Evolutionary conservation across 2,888 invertebrate genomes (phyloP), one percentile per base, ranked within the genome.

Genomic region (Baccha elongata): DNA sequence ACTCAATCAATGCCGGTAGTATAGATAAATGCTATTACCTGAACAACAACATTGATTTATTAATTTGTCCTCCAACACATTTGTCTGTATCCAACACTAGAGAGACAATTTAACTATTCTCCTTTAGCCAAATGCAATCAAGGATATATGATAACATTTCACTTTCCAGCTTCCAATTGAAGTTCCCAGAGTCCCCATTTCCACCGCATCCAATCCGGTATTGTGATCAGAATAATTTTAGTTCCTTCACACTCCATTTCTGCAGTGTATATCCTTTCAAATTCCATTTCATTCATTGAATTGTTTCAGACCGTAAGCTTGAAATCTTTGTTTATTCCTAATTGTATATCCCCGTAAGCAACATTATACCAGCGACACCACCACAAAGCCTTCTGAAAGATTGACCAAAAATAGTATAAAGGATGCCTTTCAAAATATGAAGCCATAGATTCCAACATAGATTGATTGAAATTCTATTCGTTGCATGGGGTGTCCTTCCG

Each of bases 121-220:
- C 23, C 67, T 23, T 46, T 37, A 40, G 13, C 53, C 46, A 19
- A 55, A 74, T 74, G 29, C 73, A 79, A 79, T 79, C 68, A 79
- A 80, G 79, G 79, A 71, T 78, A 68, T 44, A 17, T 74, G 74
- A 80, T 74, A 62, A 80, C 68, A 80, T 80, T 74, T 55, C 67
- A 55, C 67, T 73, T 80, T 74, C 46, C 53, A 67, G 40, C 79
- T 73, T 60, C 73, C 32, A 58, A 37, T 13, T 44, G 55, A 64
- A 64, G 35, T 26, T 58, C 35, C 35, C 35, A 62, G n/a, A n/a
- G n/a, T 23, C 5, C 0, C 55, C 23, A 40, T 35, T 32, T 19
- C 42, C 17, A 29, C 32, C 40, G 26, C 8, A 21, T 10, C 23
- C 46, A 48, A 52, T 62, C 35, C 15, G 55, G 58, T n/a, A 44